Evolutionary conservation across 2,888 invertebrate genomes (phyloP), one percentile per base, ranked within the genome.

Genomic region (Leptinotarsa tumamoca): DNA sequence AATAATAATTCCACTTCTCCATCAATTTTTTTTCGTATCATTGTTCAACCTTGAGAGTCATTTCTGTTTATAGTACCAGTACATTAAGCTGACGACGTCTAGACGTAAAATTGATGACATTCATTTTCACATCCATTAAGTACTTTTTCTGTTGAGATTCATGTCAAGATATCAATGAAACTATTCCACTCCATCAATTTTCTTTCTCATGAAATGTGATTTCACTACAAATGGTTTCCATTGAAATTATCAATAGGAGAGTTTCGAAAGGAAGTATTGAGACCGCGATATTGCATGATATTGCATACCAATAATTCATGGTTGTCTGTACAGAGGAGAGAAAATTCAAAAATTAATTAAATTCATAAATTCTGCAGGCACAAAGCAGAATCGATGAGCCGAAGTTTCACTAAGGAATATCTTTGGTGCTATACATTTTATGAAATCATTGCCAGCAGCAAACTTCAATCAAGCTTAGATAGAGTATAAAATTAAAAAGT

Each of bases 211-310:
- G 74, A 74, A 78, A 76, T 76, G 69, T 68, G 72, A 72, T 70
- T 63, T 67, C 58, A 67, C 68, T 71, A 72, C 74, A 79, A 77
- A 79, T 76, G 77, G 75, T 75, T 66, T 69, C 68, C 73, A 72
- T 74, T 77, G 73, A 80, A 78, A 78, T 75, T 74, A 72, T 70
- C 71, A 74, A 63, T n/a, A n/a, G 63, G 43, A 63, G 18, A 33
- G 17, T 7, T n/a, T 63, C 33, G n/a, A 27, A 10, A 43, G 18
- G n/a, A n/a, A 33, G 33, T 63, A n/a, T 63, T 63, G 43, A 63
- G 27, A n/a, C 7, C 63, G 4, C 33, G 43, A 63, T 63, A 63
- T 63, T 63, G 63, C 63, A 63, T 33, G 43, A 63, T 63, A 63
- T 63, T 63, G 63, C 43, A n/a, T 43, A 63, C 33, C 63, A 1